Percentiles rank a stretch among this genome's conserved stretches.
Conservation (phyloP, 2,888 invertebrate species). For the Eulithis prunata region DNA sequence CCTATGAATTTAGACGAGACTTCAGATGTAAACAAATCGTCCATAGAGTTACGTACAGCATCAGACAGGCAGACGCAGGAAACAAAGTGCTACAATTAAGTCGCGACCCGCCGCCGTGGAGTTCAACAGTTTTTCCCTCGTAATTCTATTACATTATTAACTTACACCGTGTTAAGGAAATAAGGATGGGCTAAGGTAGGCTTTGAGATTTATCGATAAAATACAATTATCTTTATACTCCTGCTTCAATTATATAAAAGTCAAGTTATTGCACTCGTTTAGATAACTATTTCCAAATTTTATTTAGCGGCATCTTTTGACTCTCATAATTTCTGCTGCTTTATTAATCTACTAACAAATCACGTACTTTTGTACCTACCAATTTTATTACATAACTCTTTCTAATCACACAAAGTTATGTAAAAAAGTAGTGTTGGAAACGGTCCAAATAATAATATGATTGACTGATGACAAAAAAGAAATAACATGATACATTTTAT, state of each 20-base stretch:
- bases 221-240: not conserved
- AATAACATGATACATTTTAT: conserved; percentile 10
- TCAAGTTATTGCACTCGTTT: too few species aligned
- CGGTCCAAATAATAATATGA: too few species aligned
- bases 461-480: too few species aligned
- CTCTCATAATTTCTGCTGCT: too few species aligned
- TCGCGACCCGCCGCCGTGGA: conserved; percentile 71
- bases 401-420: too few species aligned
- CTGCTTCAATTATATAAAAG: too few species aligned
- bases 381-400: too few species aligned
- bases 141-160: conserved; percentile 85
- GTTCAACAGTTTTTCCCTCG: conserved; percentile 83
- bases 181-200: conserved; percentile 49
- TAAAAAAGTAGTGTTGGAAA: too few species aligned
- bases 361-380: too few species aligned
- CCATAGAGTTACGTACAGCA: conserved; percentile 28
- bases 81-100: conserved; percentile 82
- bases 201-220: conserved; percentile 27
- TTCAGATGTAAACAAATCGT: conserved; percentile 21
- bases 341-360: too few species aligned
- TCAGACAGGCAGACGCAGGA: conserved; percentile 56
- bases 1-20: not conserved
- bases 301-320: too few species aligned
- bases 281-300: too few species aligned
- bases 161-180: conserved; percentile 79